phyloP scores from a whole-genome alignment of 2,888 invertebrate species.

The Drosophila robusta region DNA sequence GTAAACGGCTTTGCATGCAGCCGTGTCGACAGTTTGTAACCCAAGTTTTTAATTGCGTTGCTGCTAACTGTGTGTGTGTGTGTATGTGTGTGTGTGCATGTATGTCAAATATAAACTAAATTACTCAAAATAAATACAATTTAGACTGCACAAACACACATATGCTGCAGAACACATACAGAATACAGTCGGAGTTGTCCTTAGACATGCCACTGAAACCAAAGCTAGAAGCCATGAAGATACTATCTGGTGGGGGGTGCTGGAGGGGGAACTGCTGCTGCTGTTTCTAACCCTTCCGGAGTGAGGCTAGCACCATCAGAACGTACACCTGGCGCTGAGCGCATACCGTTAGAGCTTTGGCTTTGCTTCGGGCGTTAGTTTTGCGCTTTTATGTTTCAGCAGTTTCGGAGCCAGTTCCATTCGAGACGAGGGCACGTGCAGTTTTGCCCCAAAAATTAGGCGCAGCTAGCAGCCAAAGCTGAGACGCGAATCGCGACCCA shows the following conservation, averaged over 20 bases:
- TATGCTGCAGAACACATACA: slow-evolving; percentile 24
- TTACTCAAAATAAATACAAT: slow-evolving; percentile 78
- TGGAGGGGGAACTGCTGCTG: not conserved
- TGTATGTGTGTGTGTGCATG: slow-evolving; percentile 14
- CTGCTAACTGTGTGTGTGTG: slow-evolving; percentile 28
- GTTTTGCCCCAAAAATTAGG: slow-evolving; percentile 58
- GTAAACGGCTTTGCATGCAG: slow-evolving; percentile 70
- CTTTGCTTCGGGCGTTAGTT: slow-evolving; percentile 29
- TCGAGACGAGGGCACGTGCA: slow-evolving; percentile 72
- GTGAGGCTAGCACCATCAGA: no score
- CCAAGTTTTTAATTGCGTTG: slow-evolving; percentile 73
- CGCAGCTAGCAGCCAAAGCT: not conserved
- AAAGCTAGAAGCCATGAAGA: slow-evolving; percentile 43
- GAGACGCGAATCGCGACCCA: slow-evolving; percentile 7
- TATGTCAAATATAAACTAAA: slow-evolving; percentile 54
- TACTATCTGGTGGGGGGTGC: not conserved
- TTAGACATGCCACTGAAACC: slow-evolving; percentile 70
- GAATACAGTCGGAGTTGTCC: slow-evolving; percentile 60
- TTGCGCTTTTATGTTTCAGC: slow-evolving; percentile 75
- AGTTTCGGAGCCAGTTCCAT: slow-evolving; percentile 61
- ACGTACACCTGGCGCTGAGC: slow-evolving; percentile 22
- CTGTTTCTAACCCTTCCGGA: slow-evolving; percentile 20
- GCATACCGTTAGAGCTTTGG: slow-evolving; percentile 36
- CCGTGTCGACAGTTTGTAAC: slow-evolving; percentile 76
- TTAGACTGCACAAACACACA: slow-evolving; percentile 56